A percentile compares a stretch with the other conserved stretches of the same genome.
phyloP scores from a whole-genome alignment of 2,797 vertebrate species.

The Enteromius treurensis region DNA sequence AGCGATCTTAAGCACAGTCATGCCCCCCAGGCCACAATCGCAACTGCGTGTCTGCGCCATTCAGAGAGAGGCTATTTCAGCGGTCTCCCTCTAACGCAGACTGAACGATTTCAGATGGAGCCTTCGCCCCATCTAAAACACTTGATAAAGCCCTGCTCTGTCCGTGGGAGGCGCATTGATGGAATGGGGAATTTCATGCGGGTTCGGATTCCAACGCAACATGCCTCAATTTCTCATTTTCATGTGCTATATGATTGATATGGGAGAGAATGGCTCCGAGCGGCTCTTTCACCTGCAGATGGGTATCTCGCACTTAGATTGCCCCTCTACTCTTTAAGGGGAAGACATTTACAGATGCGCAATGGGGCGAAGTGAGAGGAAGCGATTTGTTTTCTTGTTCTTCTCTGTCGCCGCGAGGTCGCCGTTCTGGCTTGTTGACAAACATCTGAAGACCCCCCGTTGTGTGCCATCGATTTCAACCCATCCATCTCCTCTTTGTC shows the following conservation, averaged over 20 bases:
- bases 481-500: slow-evolving; percentile 25
- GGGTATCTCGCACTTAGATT: slow-evolving; percentile 58
- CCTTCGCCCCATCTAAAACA: slow-evolving; percentile 58
- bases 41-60: slow-evolving; percentile 19
- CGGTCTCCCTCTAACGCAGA: slow-evolving; percentile 62
- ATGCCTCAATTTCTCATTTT: slow-evolving; percentile 67
- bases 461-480: slow-evolving; percentile 64
- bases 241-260: slow-evolving; percentile 69
- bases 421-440: slow-evolving; percentile 61
- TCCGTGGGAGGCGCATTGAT: slow-evolving; percentile 41
- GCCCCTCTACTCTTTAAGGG: slow-evolving; percentile 56
- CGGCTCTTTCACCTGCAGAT: slow-evolving; percentile 51
- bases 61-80: slow-evolving; percentile 53
- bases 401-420: slow-evolving; percentile 49
- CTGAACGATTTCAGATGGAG: slow-evolving; percentile 65
- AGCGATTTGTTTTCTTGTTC: slow-evolving; percentile 70
- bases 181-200: slow-evolving; percentile 57
- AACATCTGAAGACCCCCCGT: slow-evolving; percentile 57
- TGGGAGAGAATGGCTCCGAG: slow-evolving; percentile 56
- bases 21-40: slow-evolving; percentile 59
- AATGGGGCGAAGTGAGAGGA: slow-evolving; percentile 39
- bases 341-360: slow-evolving; percentile 50
- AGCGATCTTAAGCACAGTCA: slow-evolving; percentile 63
- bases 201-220: slow-evolving; percentile 53
- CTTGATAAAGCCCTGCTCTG: slow-evolving; percentile 53